phyloP scores from a whole-genome alignment of 2,797 vertebrate genomes.

The Hirundo rustica region DNA sequence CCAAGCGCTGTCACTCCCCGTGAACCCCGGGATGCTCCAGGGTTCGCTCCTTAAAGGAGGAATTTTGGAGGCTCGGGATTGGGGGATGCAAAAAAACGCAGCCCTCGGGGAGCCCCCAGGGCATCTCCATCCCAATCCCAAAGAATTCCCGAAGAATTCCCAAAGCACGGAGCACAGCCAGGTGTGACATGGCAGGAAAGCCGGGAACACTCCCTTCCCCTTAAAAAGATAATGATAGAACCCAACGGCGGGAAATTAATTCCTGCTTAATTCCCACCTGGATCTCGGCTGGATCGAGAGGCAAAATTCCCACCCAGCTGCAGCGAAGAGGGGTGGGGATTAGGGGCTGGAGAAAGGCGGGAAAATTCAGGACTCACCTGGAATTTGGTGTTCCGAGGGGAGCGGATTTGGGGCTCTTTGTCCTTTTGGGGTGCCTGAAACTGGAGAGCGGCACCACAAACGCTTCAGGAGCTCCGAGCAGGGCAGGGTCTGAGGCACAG shows the following conservation, averaged over 20 bases:
- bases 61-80: fast-evolving
- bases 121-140: neutral
- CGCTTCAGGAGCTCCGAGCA: neutral
- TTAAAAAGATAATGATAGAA: conserved; percentile 63
- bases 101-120: fast-evolving
- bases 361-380: neutral
- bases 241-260: conserved; percentile 51
- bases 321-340: conserved; percentile 55
- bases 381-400: neutral
- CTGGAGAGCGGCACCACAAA: neutral
- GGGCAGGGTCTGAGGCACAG: neutral
- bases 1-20: fast-evolving
- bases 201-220: neutral
- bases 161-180: neutral
- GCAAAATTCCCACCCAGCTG: conserved; percentile 55
- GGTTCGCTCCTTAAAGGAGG: neutral
- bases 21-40: fast-evolving
- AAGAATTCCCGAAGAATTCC: neutral
- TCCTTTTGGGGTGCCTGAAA: neutral
- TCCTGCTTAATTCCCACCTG: conserved; percentile 31
- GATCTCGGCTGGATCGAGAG: conserved; percentile 13
- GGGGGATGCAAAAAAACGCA: neutral
- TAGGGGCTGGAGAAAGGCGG: neutral
- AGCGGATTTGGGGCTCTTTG: neutral
- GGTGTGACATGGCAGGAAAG: neutral